Evolutionary conservation across 2,888 invertebrate genomes (phyloP), one percentile per base, ranked within the genome.

Genomic region (Drosophila koepferae): DNA sequence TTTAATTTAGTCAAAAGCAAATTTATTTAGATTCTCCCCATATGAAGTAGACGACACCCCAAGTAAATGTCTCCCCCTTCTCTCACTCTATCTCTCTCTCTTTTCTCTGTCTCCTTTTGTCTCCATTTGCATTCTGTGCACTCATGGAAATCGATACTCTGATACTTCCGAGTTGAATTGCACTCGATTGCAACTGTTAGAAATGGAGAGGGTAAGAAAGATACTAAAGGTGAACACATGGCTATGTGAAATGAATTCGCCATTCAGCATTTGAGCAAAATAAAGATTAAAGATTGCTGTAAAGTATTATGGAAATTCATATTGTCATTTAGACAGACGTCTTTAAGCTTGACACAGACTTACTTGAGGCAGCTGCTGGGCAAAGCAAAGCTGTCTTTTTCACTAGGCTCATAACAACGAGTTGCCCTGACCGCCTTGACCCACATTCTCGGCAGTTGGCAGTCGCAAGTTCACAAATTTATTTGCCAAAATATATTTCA

Each of bases 1-100:
- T 87, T 87, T 90, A 81, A 87, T 90, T 89, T 87, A 61, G 76
- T 81, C 78, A 38, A 90, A 72, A 78, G 89, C 81, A 78, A 86
- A 89, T 87, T 77, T 90, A 75, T 81, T 77, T 81, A 75, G 83
- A 81, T 66, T 67, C 60, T 63, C 63, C 74, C 68, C 64, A 63
- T 49, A 69, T 38, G 54, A 54, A 23, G 55, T n/a, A 82, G 53
- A 71, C 53, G 38, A 48, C 53, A 43, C 63, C 58, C 73, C 68
- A 71, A 75, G 63, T 44, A 49, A 59, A 23, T 51, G 18, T 20
- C 41, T 54, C 10, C 49, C 34, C 34, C 5, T 10, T 9, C 34
- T 9, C 34, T 34, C 34, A 1, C 36, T 36, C 36, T 36, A 10
- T 36, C 10, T 34, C 34, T 34, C 34, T 2, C 34, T 34, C 34